Conservation (phyloP, 2,113 vertebrate genomes). For the Fregetta grallaria region DNA sequence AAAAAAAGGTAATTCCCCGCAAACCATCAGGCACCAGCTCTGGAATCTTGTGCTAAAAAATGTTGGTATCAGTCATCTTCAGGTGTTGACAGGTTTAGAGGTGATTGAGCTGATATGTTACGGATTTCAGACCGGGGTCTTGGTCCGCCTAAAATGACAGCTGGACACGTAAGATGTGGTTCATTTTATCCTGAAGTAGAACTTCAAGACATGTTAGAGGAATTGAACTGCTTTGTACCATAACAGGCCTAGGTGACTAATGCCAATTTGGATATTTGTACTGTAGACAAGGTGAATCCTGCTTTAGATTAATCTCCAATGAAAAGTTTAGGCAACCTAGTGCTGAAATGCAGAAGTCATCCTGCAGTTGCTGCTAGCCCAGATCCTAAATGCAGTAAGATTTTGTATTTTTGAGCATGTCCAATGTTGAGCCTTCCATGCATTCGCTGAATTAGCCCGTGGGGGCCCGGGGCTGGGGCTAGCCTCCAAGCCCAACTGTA, state of each 20-base stretch:
- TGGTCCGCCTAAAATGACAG: background rate
- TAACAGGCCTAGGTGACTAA: background rate
- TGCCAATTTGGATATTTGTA: fast-evolving
- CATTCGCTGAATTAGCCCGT: background rate
- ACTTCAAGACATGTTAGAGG: background rate
- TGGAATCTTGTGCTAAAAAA: background rate
- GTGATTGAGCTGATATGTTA: background rate
- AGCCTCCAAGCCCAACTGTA: background rate
- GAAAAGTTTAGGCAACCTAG: background rate
- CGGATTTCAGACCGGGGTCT: background rate
- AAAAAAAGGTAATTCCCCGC: no score
- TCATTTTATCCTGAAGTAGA: background rate
- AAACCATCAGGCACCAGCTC: background rate
- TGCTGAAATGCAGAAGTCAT: background rate
- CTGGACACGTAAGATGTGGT: background rate
- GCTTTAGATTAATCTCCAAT: background rate
- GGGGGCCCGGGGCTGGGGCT: background rate
- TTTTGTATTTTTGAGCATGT: background rate
- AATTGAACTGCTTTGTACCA: background rate
- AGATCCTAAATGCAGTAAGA: background rate
- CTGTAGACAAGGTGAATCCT: background rate
- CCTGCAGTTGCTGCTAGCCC: background rate
- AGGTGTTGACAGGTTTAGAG: background rate
- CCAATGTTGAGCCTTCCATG: background rate
- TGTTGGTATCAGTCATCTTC: background rate